Conservation (phyloP, 2,888 invertebrate genomes). For the Drosophila villosipedis region DNA sequence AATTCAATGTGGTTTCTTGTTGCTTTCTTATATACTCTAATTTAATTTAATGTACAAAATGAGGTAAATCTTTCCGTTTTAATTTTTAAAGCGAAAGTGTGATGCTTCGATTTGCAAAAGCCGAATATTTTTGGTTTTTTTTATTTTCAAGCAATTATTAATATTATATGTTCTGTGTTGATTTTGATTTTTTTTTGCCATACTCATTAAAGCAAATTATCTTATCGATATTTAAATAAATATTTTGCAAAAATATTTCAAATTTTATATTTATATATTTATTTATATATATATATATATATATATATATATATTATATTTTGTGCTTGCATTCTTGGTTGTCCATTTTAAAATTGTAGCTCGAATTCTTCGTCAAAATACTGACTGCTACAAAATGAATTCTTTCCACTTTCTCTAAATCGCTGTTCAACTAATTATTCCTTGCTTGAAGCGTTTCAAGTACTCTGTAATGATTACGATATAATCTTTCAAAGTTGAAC, state of each 20-base stretch:
- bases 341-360: not conserved
- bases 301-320: too few relatives aligned
- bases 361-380: not conserved
- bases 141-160: not conserved
- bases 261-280: too few relatives aligned
- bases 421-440: not conserved
- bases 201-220: too few relatives aligned
- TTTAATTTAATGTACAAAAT: not conserved
- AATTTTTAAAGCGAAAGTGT: too few relatives aligned
- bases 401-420: not conserved
- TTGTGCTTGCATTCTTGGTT: too few relatives aligned
- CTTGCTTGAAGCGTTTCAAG: not conserved
- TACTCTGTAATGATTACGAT: not conserved
- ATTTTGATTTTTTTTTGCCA: not conserved
- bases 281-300: too few relatives aligned
- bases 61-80: not conserved
- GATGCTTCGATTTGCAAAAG: not conserved
- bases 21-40: not conserved
- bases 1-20: not conserved
- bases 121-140: not conserved
- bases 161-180: not conserved
- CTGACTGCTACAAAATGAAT: not conserved
- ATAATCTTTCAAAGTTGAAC: not conserved
- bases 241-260: too few relatives aligned
- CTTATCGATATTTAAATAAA: too few relatives aligned